Percentiles rank a stretch among this genome's conserved stretches.
Evolutionary conservation across 2,113 vertebrate genomes (phyloP).

Genomic region (Paracanthobrama guichenoti): DNA sequence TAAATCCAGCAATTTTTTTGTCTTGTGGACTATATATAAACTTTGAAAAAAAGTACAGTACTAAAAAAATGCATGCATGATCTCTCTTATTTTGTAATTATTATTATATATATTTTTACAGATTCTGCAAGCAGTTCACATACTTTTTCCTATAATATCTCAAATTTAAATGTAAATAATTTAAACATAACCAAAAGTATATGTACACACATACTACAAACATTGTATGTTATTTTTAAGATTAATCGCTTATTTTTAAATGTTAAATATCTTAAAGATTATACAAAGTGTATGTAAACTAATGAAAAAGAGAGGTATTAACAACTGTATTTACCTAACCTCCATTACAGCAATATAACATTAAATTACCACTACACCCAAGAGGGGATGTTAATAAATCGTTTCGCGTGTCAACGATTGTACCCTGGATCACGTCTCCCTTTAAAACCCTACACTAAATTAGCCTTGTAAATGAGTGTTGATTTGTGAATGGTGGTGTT

Average conservation of each 20-base stretch:
- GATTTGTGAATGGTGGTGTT: conserved; percentile 10
- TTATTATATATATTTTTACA: too few species aligned
- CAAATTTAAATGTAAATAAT: too few species aligned
- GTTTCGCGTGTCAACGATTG: neutral
- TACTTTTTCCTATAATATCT: too few species aligned
- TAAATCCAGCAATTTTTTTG: too few species aligned
- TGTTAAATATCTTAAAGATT: neutral
- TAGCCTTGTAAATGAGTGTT: conserved; percentile 3
- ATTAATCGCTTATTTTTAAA: neutral
- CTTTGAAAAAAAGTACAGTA: too few species aligned
- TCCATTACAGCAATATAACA: neutral
- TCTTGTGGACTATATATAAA: too few species aligned
- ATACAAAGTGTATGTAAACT: neutral
- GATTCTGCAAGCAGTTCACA: too few species aligned
- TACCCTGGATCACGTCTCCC: neutral
- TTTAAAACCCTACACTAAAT: neutral
- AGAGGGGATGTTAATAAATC: neutral
- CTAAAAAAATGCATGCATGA: too few species aligned
- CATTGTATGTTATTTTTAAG: too few species aligned
- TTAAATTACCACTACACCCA: neutral
- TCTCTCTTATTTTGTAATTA: too few species aligned
- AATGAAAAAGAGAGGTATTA: neutral
- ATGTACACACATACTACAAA: too few species aligned
- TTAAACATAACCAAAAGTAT: too few species aligned
- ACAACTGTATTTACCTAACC: neutral